Evolutionary conservation across 2,888 invertebrate species (phyloP).

Genomic region (Desoria tigrina): DNA sequence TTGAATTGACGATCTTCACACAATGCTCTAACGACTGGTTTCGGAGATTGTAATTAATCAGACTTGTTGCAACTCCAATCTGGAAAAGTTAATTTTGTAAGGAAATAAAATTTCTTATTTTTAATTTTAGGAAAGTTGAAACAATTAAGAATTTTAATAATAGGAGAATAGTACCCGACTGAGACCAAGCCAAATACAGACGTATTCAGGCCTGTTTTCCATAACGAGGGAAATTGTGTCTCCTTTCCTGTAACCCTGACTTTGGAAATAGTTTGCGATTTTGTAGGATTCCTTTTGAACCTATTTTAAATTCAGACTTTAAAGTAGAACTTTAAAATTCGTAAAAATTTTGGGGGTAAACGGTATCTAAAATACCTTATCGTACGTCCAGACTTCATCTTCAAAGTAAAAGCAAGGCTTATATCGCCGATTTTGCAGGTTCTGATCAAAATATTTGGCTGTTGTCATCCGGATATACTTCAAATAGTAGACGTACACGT

Average conservation of each 20-base stretch:
- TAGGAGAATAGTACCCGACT: no score
- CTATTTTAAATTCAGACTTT: no score
- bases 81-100: no score
- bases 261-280: constrained; percentile 75
- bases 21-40: constrained; percentile 83
- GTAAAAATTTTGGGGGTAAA: no score
- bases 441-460: constrained; percentile 54
- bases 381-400: constrained; percentile 80
- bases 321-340: constrained; percentile 30
- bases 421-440: constrained; percentile 74
- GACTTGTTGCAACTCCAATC: constrained; percentile 77
- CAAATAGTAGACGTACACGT: no score
- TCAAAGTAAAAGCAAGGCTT: constrained; percentile 80
- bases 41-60: constrained; percentile 91
- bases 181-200: constrained; percentile 88
- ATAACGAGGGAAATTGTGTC: constrained; percentile 86
- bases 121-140: no score
- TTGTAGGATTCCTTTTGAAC: constrained; percentile 83
- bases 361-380: no score
- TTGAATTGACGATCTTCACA: constrained; percentile 75
- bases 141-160: no score
- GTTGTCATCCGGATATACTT: no score
- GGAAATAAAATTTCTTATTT: no score
- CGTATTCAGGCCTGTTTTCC: constrained; percentile 89
- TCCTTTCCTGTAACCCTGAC: constrained; percentile 78